Evolutionary conservation across 2,888 invertebrate species (phyloP).

Genomic region (Lycaena phlaeas): DNA sequence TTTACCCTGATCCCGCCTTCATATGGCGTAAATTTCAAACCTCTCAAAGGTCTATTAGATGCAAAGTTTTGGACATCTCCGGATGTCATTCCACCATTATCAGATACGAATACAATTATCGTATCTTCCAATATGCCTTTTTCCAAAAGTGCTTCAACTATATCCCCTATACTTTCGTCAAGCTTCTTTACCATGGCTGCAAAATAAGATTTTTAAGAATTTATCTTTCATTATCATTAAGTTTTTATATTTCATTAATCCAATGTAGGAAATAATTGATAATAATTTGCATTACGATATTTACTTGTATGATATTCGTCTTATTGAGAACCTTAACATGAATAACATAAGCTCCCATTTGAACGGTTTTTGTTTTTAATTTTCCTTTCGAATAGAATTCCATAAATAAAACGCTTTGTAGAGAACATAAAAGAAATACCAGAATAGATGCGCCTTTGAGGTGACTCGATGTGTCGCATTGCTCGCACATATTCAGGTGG

Average conservation of each 20-base stretch:
- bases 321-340: no score
- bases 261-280: no score
- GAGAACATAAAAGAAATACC: constrained; percentile 62
- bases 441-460: constrained; percentile 79
- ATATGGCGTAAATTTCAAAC: constrained; percentile 82
- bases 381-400: no score
- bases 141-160: constrained; percentile 77
- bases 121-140: constrained; percentile 84
- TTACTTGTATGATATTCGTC: no score
- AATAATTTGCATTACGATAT: no score
- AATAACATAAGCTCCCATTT: no score
- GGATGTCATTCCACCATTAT: constrained; percentile 88
- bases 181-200: constrained; percentile 87
- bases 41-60: constrained; percentile 86
- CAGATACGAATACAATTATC: constrained; percentile 88
- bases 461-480: constrained; percentile 79
- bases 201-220: constrained; percentile 26
- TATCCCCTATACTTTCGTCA: constrained; percentile 87
- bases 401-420: no score
- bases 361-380: no score
- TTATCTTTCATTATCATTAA: no score
- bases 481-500: constrained; percentile 78
- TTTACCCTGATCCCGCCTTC: constrained; percentile 88
- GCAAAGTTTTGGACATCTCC: constrained; percentile 81
- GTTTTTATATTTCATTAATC: no score